A percentile compares a stretch with the other conserved stretches of the same genome.
These are phyloP conservation scores for Enteromius trimaculatus DNA, from an alignment of 2,797 vertebrate species.

Conservation along the genomic window DNA sequence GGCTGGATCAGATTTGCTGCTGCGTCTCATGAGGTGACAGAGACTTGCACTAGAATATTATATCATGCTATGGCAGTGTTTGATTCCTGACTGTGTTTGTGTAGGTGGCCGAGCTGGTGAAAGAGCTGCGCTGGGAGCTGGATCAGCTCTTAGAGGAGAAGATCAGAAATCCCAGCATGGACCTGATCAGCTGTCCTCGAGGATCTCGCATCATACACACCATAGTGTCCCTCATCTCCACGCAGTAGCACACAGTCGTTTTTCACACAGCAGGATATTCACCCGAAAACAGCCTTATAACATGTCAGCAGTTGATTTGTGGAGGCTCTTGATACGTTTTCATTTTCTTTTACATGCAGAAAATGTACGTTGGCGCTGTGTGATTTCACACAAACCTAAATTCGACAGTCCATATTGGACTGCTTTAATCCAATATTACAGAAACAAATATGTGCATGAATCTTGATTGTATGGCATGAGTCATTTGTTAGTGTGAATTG, in stretches of 20 bases:
- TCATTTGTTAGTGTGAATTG: background rate
- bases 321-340: background rate
- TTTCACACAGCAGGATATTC: background rate
- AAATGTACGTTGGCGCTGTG: background rate
- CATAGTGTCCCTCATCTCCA: constrained; percentile 95
- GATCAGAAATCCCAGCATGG: constrained; percentile 92
- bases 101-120: constrained; percentile 94
- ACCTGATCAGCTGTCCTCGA: constrained; percentile 89
- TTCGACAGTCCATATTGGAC: constrained; percentile 32
- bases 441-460: background rate
- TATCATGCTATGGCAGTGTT: background rate
- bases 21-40: constrained; percentile 87
- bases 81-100: constrained; percentile 38
- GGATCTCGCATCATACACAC: constrained; percentile 93
- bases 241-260: constrained; percentile 77
- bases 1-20: constrained; percentile 95
- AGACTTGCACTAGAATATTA: background rate
- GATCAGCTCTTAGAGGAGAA: constrained; percentile 97
- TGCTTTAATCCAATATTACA: constrained; percentile 8
- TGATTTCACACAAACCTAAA: constrained; percentile 16
- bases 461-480: constrained; percentile 16
- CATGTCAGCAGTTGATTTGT: background rate
- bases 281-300: background rate
- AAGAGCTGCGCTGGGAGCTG: constrained; percentile 91
- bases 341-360: background rate